These are phyloP conservation scores for Cettia cetti DNA, from an alignment of 2,113 vertebrate species.

Conservation along the genomic window DNA sequence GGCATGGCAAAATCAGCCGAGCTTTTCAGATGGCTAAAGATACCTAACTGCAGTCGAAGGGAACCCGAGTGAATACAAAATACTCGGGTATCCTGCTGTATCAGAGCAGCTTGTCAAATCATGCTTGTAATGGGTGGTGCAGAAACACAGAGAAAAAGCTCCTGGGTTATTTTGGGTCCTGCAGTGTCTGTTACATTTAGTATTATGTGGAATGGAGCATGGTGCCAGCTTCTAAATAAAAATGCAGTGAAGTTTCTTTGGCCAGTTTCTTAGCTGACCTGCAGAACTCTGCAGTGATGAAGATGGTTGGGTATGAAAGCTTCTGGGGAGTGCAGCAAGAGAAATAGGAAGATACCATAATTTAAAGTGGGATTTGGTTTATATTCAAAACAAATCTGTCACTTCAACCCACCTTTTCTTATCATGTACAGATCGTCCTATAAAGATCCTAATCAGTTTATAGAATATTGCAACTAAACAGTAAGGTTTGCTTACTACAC, in stretches of 20 bases:
- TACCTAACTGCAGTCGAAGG: background rate
- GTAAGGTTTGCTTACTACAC: background rate
- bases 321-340: background rate
- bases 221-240: background rate
- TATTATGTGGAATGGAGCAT: background rate
- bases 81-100: background rate
- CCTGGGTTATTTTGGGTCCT: background rate
- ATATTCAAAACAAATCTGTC: background rate
- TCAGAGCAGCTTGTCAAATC: background rate
- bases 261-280: background rate
- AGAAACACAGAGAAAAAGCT: background rate
- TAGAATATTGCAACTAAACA: background rate
- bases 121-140: background rate
- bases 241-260: accelerated
- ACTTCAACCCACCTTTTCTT: background rate
- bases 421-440: accelerated
- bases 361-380: background rate
- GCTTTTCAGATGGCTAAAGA: background rate
- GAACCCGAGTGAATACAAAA: background rate
- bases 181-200: background rate
- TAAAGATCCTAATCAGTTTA: background rate
- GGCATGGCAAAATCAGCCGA: background rate
- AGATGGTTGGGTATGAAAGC: background rate
- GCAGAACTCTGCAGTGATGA: background rate
- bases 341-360: accelerated